These are phyloP conservation scores for Clarias macrocephalus DNA, from an alignment of 2,113 vertebrate species.

Conservation along the genomic window DNA sequence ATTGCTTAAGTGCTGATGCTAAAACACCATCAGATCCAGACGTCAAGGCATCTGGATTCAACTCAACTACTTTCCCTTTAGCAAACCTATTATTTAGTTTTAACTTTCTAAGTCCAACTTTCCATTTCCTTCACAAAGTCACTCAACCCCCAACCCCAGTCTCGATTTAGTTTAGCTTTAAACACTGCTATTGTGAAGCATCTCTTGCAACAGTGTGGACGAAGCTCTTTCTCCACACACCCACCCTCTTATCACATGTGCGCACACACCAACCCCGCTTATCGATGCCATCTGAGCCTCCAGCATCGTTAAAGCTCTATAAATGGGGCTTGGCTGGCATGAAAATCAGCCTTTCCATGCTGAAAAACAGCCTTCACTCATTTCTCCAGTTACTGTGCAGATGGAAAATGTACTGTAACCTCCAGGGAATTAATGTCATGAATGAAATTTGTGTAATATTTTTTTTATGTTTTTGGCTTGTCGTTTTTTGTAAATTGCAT, in stretches of 20 bases:
- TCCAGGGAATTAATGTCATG: background rate
- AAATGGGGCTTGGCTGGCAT: constrained; percentile 54
- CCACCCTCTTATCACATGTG: constrained; percentile 68
- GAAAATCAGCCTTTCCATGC: constrained; percentile 55
- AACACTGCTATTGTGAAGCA: constrained; percentile 32
- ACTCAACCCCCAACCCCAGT: background rate
- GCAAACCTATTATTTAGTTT: constrained; percentile 15
- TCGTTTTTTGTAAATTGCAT: constrained; percentile 20
- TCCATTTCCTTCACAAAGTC: constrained; percentile 48
- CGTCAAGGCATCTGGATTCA: constrained; percentile 7
- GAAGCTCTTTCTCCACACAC: constrained; percentile 33
- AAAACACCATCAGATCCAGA: constrained; percentile 24
- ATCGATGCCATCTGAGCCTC: constrained; percentile 70
- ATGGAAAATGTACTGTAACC: constrained; percentile 21
- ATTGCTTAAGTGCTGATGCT: constrained; percentile 5
- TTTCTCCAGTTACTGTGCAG: constrained; percentile 42
- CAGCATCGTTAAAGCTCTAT: constrained; percentile 65
- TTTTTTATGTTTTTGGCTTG: background rate
- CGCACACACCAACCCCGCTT: constrained; percentile 64
- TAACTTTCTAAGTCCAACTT: constrained; percentile 19
- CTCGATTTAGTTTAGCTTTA: background rate
- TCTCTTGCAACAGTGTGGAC: constrained; percentile 48
- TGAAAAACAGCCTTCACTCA: constrained; percentile 49
- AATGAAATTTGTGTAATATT: constrained; percentile 21
- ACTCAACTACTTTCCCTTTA: background rate